phyloP scores from a whole-genome alignment of 2,888 invertebrate genomes.

The Brassicogethes aeneus region DNA sequence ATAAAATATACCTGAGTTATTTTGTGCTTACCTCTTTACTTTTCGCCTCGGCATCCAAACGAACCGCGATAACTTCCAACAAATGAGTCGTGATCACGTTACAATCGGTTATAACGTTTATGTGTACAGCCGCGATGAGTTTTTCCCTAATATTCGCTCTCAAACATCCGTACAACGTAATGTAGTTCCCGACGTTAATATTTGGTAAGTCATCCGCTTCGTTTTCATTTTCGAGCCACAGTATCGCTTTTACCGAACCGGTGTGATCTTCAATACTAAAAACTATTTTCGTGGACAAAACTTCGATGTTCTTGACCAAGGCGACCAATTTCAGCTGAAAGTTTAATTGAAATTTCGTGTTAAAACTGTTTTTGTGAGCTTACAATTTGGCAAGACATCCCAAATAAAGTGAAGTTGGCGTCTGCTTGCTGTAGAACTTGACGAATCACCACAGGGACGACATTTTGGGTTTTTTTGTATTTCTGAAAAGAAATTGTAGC shows the following conservation, averaged over 20 bases:
- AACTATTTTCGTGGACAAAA: background rate
- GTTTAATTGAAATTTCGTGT: no score
- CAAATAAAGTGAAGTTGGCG: background rate
- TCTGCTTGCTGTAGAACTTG: background rate
- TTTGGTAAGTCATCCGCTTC: background rate
- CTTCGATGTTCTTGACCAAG: background rate
- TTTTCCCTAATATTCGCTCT: background rate
- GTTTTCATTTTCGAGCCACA: constrained; percentile 1
- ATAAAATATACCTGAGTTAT: no score
- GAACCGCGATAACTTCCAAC: background rate
- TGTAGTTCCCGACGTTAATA: background rate
- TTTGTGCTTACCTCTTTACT: constrained; percentile 2
- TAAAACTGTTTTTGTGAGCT: no score
- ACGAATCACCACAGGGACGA: background rate
- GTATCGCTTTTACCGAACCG: background rate
- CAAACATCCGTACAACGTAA: background rate
- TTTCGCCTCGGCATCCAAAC: background rate
- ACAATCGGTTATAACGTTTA: background rate
- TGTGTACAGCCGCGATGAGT: background rate
- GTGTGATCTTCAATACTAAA: background rate
- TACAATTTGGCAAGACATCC: background rate
- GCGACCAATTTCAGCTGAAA: background rate
- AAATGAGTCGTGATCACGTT: constrained; percentile 1
- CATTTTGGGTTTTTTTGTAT: background rate
- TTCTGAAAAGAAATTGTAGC: no score